Base-by-base conservation (phyloP, 2,113 vertebrate species). In the Ictalurus punctatus region DNA sequence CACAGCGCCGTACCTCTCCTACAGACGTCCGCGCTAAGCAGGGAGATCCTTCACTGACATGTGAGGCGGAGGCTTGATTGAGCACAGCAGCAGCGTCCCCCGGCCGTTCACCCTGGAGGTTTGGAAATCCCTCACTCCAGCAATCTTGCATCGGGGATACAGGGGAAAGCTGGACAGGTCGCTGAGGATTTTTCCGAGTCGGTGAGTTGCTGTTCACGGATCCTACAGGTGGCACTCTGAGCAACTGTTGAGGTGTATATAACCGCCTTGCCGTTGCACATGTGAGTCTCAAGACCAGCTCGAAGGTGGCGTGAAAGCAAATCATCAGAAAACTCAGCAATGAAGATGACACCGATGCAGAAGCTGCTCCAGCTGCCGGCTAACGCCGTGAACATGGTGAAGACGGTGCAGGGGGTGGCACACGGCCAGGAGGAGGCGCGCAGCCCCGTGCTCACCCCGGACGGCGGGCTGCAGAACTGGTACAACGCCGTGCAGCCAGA, bases 401-500 rank as follows among this genome's bases (percentile, higher is more conserved):
- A 96, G 54, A 95, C 94, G 4, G 94, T 93, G 65, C 93, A 89
- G 93, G 95, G 92, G 85, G 92, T 95, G 0, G 95, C 93, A 27
- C 93, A 87, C 89, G 94, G 94, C 44, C 92, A 95, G 0, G 96
- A 97, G 93, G 97, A 98, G 86, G 96, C 95, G 61, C 96, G 95
- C 40, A 98, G 97, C 91, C 98, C 96, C 0, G 97, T 98, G 92
- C 91, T 99, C 92, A 95, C 93, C 63, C 95, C 96, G 0, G 97
- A 98, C 40, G 93, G 94, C 0, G 93, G 92, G 7, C 95, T 96
- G 27, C 96, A 97, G 0, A 61, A 95, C 65, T 98, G 97, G 97
- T 99, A 99, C 95, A 98, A 91, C 34, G 95, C 97, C 30, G 94
- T 98, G 85, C 96, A 95, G 92, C 96, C 97, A 0, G 97, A 99